Conservation (phyloP, 2,888 invertebrate genomes). For the Heliconius ismenius region DNA sequence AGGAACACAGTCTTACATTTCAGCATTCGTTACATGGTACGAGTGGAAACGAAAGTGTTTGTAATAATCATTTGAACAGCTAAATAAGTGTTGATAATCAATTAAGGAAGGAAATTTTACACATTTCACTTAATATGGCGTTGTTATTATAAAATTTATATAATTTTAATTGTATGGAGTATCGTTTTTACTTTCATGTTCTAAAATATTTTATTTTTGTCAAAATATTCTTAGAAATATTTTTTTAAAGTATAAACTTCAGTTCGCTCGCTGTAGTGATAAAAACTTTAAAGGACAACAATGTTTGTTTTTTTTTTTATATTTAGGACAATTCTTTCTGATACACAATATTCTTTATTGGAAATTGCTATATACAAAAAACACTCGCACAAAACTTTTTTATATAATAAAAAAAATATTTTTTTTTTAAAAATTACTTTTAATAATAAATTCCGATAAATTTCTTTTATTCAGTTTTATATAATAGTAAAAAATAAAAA, state of each 20-base stretch:
- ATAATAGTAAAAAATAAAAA: not conserved
- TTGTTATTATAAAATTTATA: not conserved
- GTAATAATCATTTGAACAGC: not conserved
- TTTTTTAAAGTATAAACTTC: not conserved
- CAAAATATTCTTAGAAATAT: too few species aligned
- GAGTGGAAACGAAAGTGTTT: slow-evolving; percentile 20
- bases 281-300: not conserved
- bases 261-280: not conserved
- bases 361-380: not conserved
- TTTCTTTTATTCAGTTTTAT: not conserved
- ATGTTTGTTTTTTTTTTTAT: not conserved
- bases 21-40: slow-evolving; percentile 10
- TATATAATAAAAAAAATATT: not conserved
- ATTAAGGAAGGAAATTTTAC: not conserved
- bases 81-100: not conserved
- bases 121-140: not conserved
- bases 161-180: not conserved
- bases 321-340: not conserved
- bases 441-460: not conserved
- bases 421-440: too few species aligned
- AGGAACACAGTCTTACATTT: not conserved
- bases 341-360: not conserved
- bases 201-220: too few species aligned
- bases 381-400: not conserved
- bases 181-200: not conserved